Evolutionary conservation across 2,888 invertebrate species (phyloP), one percentile per base, ranked within the genome.

Genomic region (Keiferia lycopersicella): DNA sequence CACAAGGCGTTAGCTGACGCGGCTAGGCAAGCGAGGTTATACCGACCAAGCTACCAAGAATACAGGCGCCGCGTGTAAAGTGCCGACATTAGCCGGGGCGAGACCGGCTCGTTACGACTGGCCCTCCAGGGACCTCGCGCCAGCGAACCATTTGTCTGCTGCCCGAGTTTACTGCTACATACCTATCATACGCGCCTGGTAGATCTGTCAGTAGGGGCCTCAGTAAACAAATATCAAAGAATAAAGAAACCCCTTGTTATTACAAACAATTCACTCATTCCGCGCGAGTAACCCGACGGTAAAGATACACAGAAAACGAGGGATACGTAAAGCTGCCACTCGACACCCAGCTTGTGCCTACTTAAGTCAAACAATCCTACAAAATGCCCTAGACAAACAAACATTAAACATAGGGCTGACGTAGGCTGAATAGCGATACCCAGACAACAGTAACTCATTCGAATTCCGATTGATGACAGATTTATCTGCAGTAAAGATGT

Each of bases 321-420:
- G 66, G 71, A 73, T 73, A 72, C 68, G 67, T 69, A 71, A 71
- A 74, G 71, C 71, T 73, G 75, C 71, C 77, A 75, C 68, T 75
- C 74, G 64, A 68, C 72, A 69, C 67, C 70, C 73, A 71, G 73
- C 69, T 67, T 70, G 77, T 67, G 75, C 72, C 67, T 74, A 82
- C 81, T 82, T 77, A 82, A 83, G 83, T 80, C 79, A 79, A 84
- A 83, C 74, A 80, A 78, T 80, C 79, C 74, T 69, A 76, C 80
- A 82, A 83, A 82, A 80, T 77, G 77, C 76, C 73, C 79, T 79
- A 83, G 76, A 81, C 85, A 86, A 87, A 82, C 82, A 89, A 86
- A 87, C 82, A 83, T 71, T 76, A 73, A 73, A 71, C 72, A 74
- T 69, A 57, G 66, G 65, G 62, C 26, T 68, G 67, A 58, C 62